Evolutionary conservation across 1,140 invertebrate genomes (phyloP).

Genomic region (Drosophila quadrilineata): DNA sequence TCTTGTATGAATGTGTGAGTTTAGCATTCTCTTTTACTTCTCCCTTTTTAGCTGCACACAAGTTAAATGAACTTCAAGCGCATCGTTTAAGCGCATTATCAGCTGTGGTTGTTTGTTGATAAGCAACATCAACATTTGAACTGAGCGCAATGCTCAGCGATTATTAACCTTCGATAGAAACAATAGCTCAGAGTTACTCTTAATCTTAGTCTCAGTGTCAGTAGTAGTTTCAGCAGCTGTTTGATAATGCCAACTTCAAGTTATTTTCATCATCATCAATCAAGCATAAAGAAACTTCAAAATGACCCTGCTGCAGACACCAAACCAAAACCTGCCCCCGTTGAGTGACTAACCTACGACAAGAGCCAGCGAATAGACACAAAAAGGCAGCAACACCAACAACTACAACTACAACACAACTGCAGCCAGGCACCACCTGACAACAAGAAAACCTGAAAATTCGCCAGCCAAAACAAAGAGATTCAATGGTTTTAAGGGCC

Average conservation of each 20-base stretch:
- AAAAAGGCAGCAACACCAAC: conserved; percentile 15
- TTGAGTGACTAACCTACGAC: conserved; percentile 71
- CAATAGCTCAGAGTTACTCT: too few relatives aligned
- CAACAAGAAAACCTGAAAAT: conserved; percentile 73
- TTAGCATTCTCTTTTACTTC: conserved; percentile 1
- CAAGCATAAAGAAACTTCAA: conserved; percentile 30
- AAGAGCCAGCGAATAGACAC: conserved; percentile 62
- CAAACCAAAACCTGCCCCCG: conserved; percentile 32
- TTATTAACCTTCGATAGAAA: conserved; percentile 51
- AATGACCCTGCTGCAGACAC: conserved; percentile 9
- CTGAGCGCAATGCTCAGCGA: conserved; percentile 30
- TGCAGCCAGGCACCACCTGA: conserved; percentile 41
- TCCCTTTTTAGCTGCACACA: conserved; percentile 12
- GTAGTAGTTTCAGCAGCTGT: conserved; percentile 20
- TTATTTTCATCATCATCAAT: conserved; percentile 69
- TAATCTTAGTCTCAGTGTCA: too few relatives aligned
- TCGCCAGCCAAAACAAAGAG: conserved; percentile 65
- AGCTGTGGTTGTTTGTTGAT: neutral
- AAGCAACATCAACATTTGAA: neutral
- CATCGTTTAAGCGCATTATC: conserved; percentile 3
- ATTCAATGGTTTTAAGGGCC: conserved; percentile 37
- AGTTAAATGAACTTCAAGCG: conserved; percentile 26
- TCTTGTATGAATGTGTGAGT: neutral
- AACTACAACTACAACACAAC: conserved; percentile 26
- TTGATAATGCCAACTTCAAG: conserved; percentile 36